Base-by-base conservation (phyloP, 2,113 vertebrate species). In the Menura novaehollandiae region DNA sequence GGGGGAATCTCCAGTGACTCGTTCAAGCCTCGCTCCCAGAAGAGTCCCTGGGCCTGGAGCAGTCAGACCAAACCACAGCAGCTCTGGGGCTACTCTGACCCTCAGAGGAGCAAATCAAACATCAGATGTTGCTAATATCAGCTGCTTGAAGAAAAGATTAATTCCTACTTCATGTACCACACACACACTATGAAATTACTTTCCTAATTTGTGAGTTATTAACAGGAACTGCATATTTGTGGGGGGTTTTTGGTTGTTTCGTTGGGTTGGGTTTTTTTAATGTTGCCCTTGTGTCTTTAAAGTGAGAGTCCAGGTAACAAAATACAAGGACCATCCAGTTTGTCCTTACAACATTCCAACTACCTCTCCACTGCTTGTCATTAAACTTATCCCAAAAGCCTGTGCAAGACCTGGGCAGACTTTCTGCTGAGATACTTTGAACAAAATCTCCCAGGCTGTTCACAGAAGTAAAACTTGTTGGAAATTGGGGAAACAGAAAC, bases 241-340 rank as follows among this genome's bases (percentile, higher is more conserved):
- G 43, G 12, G 1, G 11, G 17, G 7, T 1, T 3, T 28, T 56
- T 74, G 16, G 33, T 21, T 15, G 27, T 37, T 47, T 35, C 41
- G n/a, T n/a, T 39, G 3, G 27, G 4, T 18, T 41, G 26, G 14
- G 15, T 44, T 52, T 17, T 14, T 13, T 47, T 19, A 51, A 33
- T 30, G 30, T 3, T 55, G 16, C 14, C n/a, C 17, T n/a, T 22
- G 10, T 74, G 9, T 55, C 5, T 52, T 39, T 60, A 72, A 35
- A 33, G 15, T 26, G 24, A 30, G 2, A n/a, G 13, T 5, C 30
- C 32, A 28, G 1, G 0, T 39, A 56, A 64, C 0, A 1, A 64
- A 85, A 52, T 3, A 33, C 5, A 3, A 49, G 81, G 17, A 56
- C 32, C 15, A 27, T 5, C 12, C 23, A 73, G 21, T 24, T 30